These are phyloP conservation scores for Thera britannica DNA, from an alignment of 2,888 invertebrate genomes.

Conservation along the genomic window DNA sequence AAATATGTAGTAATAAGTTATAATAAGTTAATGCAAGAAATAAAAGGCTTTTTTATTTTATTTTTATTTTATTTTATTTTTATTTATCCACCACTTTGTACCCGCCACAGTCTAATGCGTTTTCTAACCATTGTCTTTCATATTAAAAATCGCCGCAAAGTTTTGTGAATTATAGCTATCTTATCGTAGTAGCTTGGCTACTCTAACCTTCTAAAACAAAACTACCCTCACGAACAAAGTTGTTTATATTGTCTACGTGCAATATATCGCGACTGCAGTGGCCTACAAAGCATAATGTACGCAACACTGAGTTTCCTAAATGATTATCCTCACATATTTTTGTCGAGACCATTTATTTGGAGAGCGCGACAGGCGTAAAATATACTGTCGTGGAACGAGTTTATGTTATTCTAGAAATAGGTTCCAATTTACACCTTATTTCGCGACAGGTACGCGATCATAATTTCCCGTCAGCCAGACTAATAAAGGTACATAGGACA, in stretches of 20 bases:
- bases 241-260: slow-evolving; percentile 32
- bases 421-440: slow-evolving; percentile 17
- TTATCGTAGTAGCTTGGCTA: slow-evolving; percentile 18
- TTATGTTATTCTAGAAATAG: slow-evolving; percentile 12
- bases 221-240: slow-evolving; percentile 33
- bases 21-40: no score
- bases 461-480: slow-evolving; percentile 33
- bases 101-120: background rate
- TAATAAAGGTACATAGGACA: slow-evolving; percentile 31
- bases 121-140: background rate
- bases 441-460: slow-evolving; percentile 5
- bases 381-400: slow-evolving; percentile 9
- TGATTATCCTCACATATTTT: slow-evolving; percentile 28
- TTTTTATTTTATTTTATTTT: no score
- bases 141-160: slow-evolving; percentile 1
- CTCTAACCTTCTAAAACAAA: slow-evolving; percentile 28
- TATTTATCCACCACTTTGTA: no score
- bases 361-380: slow-evolving; percentile 12
- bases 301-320: slow-evolving; percentile 29
- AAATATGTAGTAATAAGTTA: no score
- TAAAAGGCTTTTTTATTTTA: no score
- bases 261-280: slow-evolving; percentile 35
- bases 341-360: slow-evolving; percentile 12
- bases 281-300: slow-evolving; percentile 28
- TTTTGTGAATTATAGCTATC: slow-evolving; percentile 18